These are phyloP conservation scores for Calliopsis andreniformis DNA, from an alignment of 1,140 invertebrate species.

Conservation along the genomic window DNA sequence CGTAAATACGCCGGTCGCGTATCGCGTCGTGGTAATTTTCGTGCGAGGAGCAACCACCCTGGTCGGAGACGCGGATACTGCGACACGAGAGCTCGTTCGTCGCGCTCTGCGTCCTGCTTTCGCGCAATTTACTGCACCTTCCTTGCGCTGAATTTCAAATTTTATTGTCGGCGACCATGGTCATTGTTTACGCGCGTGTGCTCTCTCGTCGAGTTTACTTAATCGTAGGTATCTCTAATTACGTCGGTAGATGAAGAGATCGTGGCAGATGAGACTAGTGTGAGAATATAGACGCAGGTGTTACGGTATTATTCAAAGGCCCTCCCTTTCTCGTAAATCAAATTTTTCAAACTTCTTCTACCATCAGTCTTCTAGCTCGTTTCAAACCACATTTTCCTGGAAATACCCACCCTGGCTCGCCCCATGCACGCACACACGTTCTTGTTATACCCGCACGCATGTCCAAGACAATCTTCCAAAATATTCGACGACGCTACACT, in stretches of 20 bases:
- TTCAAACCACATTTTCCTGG: neutral
- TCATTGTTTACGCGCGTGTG: conserved; percentile 10
- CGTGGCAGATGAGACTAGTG: no score
- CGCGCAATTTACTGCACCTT: conserved; percentile 69
- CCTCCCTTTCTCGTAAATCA: no score
- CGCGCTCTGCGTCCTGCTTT: conserved; percentile 53
- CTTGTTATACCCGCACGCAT: neutral
- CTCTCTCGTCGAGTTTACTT: neutral
- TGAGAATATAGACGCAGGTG: no score
- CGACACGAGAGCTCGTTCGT: conserved; percentile 32
- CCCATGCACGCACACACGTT: neutral
- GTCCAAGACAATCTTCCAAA: neutral
- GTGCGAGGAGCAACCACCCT: conserved; percentile 37
- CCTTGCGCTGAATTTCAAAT: conserved; percentile 71
- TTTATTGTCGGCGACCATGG: conserved; percentile 67
- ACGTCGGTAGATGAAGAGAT: no score
- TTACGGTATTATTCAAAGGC: no score
- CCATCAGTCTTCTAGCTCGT: neutral
- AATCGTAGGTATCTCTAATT: neutral
- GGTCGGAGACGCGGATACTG: conserved; percentile 28
- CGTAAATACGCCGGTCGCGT: conserved; percentile 41
- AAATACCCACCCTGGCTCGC: neutral
- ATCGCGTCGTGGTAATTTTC: conserved; percentile 47
- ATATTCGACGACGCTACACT: neutral
- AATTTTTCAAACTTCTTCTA: no score